A percentile compares a stretch with the other conserved stretches of the same genome.
These are phyloP conservation scores for Pachycephus smyrnensis DNA, from an alignment of 2,888 invertebrate genomes.

Conservation along the genomic window DNA sequence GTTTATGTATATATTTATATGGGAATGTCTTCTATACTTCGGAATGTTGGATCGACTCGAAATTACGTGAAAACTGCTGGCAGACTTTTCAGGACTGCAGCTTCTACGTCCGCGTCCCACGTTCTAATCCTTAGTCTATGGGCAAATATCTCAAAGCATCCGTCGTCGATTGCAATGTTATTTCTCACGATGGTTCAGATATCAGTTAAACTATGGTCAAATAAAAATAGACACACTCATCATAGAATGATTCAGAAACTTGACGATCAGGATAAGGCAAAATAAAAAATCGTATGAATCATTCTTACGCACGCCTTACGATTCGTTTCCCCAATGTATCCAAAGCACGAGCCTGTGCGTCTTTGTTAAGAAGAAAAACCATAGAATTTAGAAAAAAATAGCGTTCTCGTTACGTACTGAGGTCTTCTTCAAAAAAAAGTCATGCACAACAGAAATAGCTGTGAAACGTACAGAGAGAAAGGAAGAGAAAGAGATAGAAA, in stretches of 20 bases:
- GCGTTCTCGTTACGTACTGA: slow-evolving; percentile 38
- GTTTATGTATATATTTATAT: neutral
- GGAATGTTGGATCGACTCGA: neutral
- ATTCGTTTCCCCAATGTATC: neutral
- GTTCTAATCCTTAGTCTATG: neutral
- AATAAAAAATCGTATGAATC: neutral
- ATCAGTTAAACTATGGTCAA: neutral
- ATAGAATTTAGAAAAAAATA: slow-evolving; percentile 13
- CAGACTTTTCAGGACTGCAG: neutral
- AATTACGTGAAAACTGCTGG: neutral
- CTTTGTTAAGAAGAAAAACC: neutral
- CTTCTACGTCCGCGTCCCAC: neutral
- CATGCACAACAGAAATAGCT: neutral
- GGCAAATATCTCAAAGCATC: neutral
- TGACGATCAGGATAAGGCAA: neutral
- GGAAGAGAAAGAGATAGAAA: slow-evolving; percentile 18
- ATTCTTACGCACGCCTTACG: neutral
- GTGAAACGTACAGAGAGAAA: slow-evolving; percentile 7
- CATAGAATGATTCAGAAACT: neutral
- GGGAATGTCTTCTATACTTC: neutral
- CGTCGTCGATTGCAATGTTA: neutral
- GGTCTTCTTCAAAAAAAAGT: slow-evolving; percentile 36
- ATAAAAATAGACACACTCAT: neutral
- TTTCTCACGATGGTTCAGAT: neutral
- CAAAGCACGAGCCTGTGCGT: neutral